Percentiles rank a stretch among this genome's conserved stretches.
Evolutionary conservation across 2,797 vertebrate species (phyloP).

Genomic region (Melanitta fusca): DNA sequence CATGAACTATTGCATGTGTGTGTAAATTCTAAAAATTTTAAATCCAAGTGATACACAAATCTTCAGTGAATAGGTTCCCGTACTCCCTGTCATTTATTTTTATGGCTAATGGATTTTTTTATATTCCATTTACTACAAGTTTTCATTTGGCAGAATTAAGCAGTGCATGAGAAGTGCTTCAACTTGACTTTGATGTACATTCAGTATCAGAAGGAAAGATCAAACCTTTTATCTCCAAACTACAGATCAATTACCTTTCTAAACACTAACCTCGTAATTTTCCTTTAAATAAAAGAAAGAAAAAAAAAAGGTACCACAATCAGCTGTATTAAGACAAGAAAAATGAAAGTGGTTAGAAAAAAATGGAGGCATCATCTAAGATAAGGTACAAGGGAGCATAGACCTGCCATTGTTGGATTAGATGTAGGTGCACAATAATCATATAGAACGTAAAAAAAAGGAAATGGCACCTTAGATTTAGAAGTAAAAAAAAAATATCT

Average conservation of each 20-base stretch:
- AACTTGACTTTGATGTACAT: slow-evolving; percentile 71
- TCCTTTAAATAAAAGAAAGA: slow-evolving; percentile 42
- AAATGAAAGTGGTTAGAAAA: slow-evolving; percentile 19
- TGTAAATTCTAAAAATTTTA: slow-evolving; percentile 18
- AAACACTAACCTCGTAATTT: slow-evolving; percentile 62
- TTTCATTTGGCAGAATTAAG: slow-evolving; percentile 62
- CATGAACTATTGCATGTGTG: neutral
- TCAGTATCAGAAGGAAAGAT: slow-evolving; percentile 64
- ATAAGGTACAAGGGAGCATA: slow-evolving; percentile 2
- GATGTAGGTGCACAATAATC: neutral
- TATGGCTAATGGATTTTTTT: slow-evolving; percentile 68
- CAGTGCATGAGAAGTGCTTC: slow-evolving; percentile 54
- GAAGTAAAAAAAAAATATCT: neutral
- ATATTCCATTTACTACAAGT: slow-evolving; percentile 65
- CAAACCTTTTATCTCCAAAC: slow-evolving; percentile 68
- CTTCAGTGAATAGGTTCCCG: slow-evolving; percentile 24
- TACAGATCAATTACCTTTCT: slow-evolving; percentile 72
- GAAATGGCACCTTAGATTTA: neutral
- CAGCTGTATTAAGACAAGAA: slow-evolving; percentile 20
- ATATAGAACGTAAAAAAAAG: neutral
- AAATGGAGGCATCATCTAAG: neutral
- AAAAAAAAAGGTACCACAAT: neutral
- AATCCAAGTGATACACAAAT: slow-evolving; percentile 16
- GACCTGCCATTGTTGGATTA: slow-evolving; percentile 22
- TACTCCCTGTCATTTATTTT: slow-evolving; percentile 60